Evolutionary conservation across 2,113 vertebrate species (phyloP).

Genomic region (Cyanocitta stelleri): DNA sequence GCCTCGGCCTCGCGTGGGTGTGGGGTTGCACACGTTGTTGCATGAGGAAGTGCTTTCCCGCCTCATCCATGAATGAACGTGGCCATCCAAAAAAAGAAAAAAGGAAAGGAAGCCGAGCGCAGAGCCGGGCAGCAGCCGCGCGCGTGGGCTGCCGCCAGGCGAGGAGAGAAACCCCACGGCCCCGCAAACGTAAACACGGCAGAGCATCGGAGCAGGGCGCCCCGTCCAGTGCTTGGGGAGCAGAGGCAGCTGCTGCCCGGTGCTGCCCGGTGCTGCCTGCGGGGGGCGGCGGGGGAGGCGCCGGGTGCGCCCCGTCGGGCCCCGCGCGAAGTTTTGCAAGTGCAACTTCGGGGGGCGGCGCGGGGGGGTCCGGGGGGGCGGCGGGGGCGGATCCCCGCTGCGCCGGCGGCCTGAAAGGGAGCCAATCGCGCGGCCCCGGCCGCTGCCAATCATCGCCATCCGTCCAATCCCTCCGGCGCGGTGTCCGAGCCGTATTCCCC

Average conservation of each 20-base stretch:
- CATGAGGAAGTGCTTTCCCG: background rate
- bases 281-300: background rate
- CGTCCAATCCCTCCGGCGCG: constrained; percentile 96
- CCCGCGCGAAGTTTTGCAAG: constrained; percentile 81
- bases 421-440: constrained; percentile 89
- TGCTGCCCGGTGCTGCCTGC: background rate
- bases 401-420: constrained; percentile 88
- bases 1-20: background rate
- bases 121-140: background rate
- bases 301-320: constrained; percentile 56
- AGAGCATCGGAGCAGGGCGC: background rate
- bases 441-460: constrained; percentile 94
- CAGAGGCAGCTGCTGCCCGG: background rate
- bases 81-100: background rate
- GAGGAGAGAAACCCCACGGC: background rate
- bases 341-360: constrained; percentile 75
- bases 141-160: background rate
- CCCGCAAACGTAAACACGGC: background rate
- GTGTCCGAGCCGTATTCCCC: constrained; percentile 91
- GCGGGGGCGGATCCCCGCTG: constrained; percentile 90
- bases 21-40: background rate
- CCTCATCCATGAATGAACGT: background rate
- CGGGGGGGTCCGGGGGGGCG: constrained; percentile 41
- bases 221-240: background rate
- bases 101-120: background rate